Evolutionary conservation across 2,797 vertebrate species (phyloP), one percentile per base, ranked within the genome.

Genomic region (Enteromius radiatus): DNA sequence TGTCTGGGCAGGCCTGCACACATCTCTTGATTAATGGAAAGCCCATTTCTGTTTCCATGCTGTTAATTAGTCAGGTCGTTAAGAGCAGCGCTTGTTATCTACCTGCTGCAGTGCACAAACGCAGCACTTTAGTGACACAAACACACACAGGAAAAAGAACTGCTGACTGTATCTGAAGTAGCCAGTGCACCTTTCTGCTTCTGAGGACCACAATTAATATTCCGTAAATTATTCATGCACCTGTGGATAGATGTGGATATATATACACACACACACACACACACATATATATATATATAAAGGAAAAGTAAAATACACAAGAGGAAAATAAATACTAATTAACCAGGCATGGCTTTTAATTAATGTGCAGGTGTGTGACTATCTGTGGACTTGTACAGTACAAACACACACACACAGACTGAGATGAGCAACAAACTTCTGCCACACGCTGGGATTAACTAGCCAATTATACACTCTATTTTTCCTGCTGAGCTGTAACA

Each of bases 61-160:
- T 90, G 92, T 92, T 95, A 96, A 95, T 96, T 95, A 95, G 94
- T 91, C 84, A 86, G 91, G 89, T 93, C 90, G 94, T 94, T 95
- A 94, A 92, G 92, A 91, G 82, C 87, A 86, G 88, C 84, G 92
- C 94, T 95, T 91, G 94, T 95, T 95, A 95, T 90, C 88, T 92
- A 80, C 78, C 89, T 90, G 91, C 86, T 90, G 88, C 85, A 91
- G 90, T 23, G 63, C 78, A 79, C 78, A 81, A 85, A 87, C 78
- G 86, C 88, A 85, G 86, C 87, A 87, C 81, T 88, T 80, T 86
- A 82, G 81, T 78, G 81, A 80, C 76, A 4, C 88, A 87, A 63
- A 84, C 26, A 45, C 86, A 91, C 89, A 87, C 41, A 86, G 89
- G 93, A 86, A 89, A 92, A 90, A 92, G 88, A 88, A 82, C 87